Percentiles rank a stretch among this genome's conserved stretches.
Evolutionary conservation across 2,113 vertebrate species (phyloP).

Genomic region (Limnothrissa miodon): DNA sequence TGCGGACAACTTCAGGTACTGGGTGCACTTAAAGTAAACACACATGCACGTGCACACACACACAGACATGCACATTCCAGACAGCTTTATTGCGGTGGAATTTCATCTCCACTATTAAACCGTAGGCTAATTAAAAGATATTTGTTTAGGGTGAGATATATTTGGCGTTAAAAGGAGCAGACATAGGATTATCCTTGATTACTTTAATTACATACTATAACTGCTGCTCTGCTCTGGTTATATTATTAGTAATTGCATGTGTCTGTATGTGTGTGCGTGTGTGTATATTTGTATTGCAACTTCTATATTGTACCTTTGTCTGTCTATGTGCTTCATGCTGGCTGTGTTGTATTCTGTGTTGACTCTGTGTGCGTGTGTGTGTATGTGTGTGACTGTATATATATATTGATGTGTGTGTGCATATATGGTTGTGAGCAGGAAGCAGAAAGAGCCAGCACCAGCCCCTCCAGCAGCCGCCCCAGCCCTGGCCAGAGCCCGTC

Average conservation of each 20-base stretch:
- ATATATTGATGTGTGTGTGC: background rate
- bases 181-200: background rate
- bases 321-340: background rate
- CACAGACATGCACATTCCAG: background rate
- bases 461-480: conserved; percentile 45
- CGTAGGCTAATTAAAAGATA: background rate
- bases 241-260: background rate
- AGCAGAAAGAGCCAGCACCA: conserved; percentile 63
- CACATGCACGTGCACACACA: background rate
- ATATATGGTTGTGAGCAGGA: conserved; percentile 62
- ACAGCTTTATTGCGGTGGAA: background rate
- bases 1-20: conserved; percentile 67
- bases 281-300: background rate
- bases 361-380: background rate
- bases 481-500: conserved; percentile 77
- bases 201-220: background rate
- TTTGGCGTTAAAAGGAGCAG: background rate
- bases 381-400: background rate
- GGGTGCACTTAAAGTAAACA: background rate
- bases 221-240: background rate
- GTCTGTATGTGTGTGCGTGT: background rate
- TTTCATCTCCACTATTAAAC: background rate
- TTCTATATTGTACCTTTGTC: background rate
- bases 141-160: background rate
- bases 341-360: no score